A percentile compares a stretch with the other conserved stretches of the same genome.
phyloP scores from a whole-genome alignment of 2,113 vertebrate species.

The Crotalus tigris region DNA sequence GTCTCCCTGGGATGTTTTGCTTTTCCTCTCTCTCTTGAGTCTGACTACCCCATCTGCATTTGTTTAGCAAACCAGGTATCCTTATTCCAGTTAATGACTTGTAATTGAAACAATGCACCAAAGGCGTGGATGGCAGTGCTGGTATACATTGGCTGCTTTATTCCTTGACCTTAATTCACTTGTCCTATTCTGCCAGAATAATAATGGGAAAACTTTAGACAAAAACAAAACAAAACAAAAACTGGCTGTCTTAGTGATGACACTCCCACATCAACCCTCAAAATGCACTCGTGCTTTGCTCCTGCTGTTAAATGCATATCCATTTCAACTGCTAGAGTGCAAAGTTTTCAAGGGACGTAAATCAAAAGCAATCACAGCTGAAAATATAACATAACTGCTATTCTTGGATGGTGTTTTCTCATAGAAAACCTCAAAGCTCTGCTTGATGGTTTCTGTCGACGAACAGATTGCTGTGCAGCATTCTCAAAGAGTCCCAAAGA shows the following conservation, averaged over 20 bases:
- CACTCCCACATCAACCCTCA: slow-evolving; percentile 69
- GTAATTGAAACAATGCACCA: slow-evolving; percentile 53
- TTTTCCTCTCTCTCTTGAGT: slow-evolving; percentile 16
- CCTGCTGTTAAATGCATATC: slow-evolving; percentile 63
- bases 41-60: slow-evolving; percentile 12
- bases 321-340: slow-evolving; percentile 65
- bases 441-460: background rate
- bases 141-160: slow-evolving; percentile 46
- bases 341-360: slow-evolving; percentile 60
- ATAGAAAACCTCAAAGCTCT: background rate
- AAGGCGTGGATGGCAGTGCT: slow-evolving; percentile 40
- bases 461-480: background rate
- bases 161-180: slow-evolving; percentile 50
- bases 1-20: slow-evolving; percentile 9
- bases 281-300: slow-evolving; percentile 71
- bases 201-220: slow-evolving; percentile 66
- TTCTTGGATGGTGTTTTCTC: background rate
- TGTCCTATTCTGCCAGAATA: slow-evolving; percentile 58
- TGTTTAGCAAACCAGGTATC: background rate
- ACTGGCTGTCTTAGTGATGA: slow-evolving; percentile 52
- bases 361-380: slow-evolving; percentile 63
- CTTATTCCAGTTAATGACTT: slow-evolving; percentile 44
- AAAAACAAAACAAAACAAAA: slow-evolving; percentile 68
- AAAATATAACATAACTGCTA: slow-evolving; percentile 48
- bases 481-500: background rate